Percentiles rank a stretch among this genome's conserved stretches.
phyloP scores from a whole-genome alignment of 1,140 invertebrate genomes.

The Pogonomyrmex californicus region DNA sequence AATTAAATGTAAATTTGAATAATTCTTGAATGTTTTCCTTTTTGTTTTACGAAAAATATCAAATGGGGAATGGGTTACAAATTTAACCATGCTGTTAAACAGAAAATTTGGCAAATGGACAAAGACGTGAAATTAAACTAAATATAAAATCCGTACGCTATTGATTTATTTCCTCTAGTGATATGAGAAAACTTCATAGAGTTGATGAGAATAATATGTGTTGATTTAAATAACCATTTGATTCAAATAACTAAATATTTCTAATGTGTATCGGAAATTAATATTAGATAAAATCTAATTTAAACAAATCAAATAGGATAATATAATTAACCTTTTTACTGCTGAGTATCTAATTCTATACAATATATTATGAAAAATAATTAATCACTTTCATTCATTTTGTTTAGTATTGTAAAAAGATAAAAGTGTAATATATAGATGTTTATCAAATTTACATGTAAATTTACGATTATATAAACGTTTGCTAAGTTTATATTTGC shows the following conservation, averaged over 20 bases:
- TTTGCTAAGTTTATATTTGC: not conserved
- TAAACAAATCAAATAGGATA: not conserved
- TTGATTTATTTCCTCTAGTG: slow-evolving; percentile 30
- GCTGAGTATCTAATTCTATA: not conserved
- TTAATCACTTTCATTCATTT: not conserved
- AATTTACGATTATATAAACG: not conserved
- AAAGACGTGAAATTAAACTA: slow-evolving; percentile 7
- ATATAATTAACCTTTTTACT: not conserved
- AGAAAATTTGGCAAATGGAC: slow-evolving; percentile 24
- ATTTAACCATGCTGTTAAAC: slow-evolving; percentile 49
- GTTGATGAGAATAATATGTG: not conserved
- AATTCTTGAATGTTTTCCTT: slow-evolving; percentile 16
- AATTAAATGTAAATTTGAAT: slow-evolving; percentile 8
- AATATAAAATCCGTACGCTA: not conserved
- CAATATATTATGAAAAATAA: not conserved
- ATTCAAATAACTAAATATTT: too few relatives aligned
- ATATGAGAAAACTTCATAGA: slow-evolving; percentile 27
- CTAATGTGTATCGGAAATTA: too few relatives aligned
- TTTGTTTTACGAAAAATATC: not conserved
- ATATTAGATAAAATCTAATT: too few relatives aligned
- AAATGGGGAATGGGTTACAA: slow-evolving; percentile 23
- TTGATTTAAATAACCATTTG: not conserved
- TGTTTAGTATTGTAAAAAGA: not conserved
- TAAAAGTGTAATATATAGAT: not conserved
- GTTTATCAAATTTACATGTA: too few relatives aligned